Evolutionary conservation across 2,113 vertebrate species (phyloP).

Genomic region (Pithys albifrons): DNA sequence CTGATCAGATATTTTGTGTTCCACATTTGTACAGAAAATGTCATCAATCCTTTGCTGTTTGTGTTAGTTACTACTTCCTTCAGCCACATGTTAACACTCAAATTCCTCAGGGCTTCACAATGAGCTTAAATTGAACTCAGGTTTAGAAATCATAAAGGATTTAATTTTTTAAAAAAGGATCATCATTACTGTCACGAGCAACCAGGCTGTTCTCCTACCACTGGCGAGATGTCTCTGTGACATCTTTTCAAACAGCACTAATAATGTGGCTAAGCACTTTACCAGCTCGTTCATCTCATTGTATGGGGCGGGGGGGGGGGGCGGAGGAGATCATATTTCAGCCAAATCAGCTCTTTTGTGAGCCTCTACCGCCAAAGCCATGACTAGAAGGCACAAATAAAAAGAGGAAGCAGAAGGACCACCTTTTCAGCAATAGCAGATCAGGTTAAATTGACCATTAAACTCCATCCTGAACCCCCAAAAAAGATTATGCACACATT

Average conservation of each 20-base stretch:
- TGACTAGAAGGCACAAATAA: neutral
- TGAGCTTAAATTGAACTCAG: neutral
- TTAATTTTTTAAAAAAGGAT: neutral
- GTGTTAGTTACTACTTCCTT: neutral
- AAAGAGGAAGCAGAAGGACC: neutral
- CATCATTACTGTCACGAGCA: neutral
- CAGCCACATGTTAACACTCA: neutral
- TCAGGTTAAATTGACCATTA: neutral
- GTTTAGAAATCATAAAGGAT: neutral
- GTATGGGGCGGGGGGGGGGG: neutral
- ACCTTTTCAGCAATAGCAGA: neutral
- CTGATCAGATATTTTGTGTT: neutral
- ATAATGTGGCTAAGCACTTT: neutral
- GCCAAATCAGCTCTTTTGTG: neutral
- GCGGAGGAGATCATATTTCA: neutral
- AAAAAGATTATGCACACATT: neutral
- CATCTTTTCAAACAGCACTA: neutral
- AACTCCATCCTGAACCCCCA: neutral
- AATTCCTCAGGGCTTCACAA: neutral
- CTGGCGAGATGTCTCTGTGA: neutral
- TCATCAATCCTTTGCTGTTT: neutral
- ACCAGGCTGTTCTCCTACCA: neutral
- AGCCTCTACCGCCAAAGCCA: neutral
- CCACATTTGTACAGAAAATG: neutral
- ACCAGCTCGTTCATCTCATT: neutral